Conservation (phyloP, 2,797 vertebrate genomes). For the Antennarius maculatus region DNA sequence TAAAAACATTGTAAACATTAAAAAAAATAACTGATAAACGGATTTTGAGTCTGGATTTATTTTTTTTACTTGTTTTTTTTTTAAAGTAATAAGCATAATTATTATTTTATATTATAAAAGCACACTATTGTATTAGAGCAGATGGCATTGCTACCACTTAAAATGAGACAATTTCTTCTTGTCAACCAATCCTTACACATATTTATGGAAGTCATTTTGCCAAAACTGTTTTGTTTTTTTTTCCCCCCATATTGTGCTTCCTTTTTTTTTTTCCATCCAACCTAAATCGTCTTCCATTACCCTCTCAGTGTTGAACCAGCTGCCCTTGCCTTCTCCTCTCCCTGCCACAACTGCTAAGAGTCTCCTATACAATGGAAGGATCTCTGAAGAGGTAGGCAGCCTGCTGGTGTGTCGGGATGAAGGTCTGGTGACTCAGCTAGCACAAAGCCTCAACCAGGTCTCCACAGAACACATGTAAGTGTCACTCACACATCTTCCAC, state of each 20-base stretch:
- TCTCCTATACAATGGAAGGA: constrained; percentile 96
- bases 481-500: not conserved
- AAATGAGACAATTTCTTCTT: not conserved
- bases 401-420: constrained; percentile 95
- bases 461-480: constrained; percentile 99
- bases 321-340: constrained; percentile 97
- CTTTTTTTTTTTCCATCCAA: not conserved
- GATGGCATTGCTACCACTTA: not conserved
- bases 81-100: not conserved
- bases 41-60: too few relatives aligned
- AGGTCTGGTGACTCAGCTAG: constrained; percentile 93
- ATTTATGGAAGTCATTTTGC: not conserved
- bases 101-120: too few relatives aligned
- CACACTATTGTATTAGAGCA: not conserved
- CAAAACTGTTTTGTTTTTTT: not conserved
- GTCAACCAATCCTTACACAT: not conserved
- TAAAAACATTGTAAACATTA: too few relatives aligned
- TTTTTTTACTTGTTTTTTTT: too few relatives aligned
- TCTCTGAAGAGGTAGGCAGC: constrained; percentile 96
- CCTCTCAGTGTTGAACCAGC: constrained; percentile 94
- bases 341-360: constrained; percentile 98
- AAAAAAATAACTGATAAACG: too few relatives aligned
- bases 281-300: constrained; percentile 13
- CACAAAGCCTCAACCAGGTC: constrained; percentile 98
- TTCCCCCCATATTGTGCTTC: too few relatives aligned